phyloP scores from a whole-genome alignment of 2,797 vertebrate genomes.

The Chanos chanos region DNA sequence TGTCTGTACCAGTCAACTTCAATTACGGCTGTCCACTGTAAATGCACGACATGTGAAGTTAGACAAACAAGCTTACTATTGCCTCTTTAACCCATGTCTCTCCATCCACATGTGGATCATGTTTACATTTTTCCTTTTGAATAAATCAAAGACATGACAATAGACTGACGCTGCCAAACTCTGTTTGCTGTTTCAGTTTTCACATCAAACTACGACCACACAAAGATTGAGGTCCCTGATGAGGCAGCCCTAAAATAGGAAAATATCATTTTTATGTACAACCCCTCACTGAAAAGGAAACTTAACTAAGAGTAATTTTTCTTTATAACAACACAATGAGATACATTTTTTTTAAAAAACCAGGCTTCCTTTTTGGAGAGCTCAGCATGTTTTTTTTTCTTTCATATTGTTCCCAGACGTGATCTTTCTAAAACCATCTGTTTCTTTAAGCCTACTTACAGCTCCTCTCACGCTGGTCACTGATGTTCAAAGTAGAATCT shows the following conservation, averaged over 20 bases:
- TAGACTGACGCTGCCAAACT: slow-evolving; percentile 3
- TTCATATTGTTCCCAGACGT: slow-evolving; percentile 30
- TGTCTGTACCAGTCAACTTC: slow-evolving; percentile 67
- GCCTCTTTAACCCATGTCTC: slow-evolving; percentile 42
- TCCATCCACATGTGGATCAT: slow-evolving; percentile 48
- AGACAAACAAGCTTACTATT: slow-evolving; percentile 53
- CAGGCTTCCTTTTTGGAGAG: slow-evolving; percentile 43
- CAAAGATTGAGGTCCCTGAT: slow-evolving; percentile 20
- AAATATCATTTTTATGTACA: slow-evolving; percentile 48
- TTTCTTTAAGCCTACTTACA: slow-evolving; percentile 21
- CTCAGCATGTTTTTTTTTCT: slow-evolving; percentile 8
- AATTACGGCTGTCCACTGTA: slow-evolving; percentile 64
- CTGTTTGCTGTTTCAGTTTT: slow-evolving; percentile 19
- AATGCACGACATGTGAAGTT: slow-evolving; percentile 65
- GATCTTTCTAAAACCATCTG: slow-evolving; percentile 28
- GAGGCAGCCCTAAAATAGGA: slow-evolving; percentile 25
- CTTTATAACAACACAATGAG: slow-evolving; percentile 30
- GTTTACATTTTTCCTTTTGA: slow-evolving; percentile 45
- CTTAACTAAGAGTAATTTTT: slow-evolving; percentile 47
- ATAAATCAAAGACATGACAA: slow-evolving; percentile 31
- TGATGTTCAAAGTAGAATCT: slow-evolving; percentile 9
- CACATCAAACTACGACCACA: slow-evolving; percentile 24
- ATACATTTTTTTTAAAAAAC: slow-evolving; percentile 41
- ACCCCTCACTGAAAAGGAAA: slow-evolving; percentile 46
- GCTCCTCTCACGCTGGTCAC: slow-evolving; percentile 9